A percentile compares a stretch with the other conserved stretches of the same genome.
phyloP scores from a whole-genome alignment of 2,888 invertebrate species.

The Tolmerus cingulatus region DNA sequence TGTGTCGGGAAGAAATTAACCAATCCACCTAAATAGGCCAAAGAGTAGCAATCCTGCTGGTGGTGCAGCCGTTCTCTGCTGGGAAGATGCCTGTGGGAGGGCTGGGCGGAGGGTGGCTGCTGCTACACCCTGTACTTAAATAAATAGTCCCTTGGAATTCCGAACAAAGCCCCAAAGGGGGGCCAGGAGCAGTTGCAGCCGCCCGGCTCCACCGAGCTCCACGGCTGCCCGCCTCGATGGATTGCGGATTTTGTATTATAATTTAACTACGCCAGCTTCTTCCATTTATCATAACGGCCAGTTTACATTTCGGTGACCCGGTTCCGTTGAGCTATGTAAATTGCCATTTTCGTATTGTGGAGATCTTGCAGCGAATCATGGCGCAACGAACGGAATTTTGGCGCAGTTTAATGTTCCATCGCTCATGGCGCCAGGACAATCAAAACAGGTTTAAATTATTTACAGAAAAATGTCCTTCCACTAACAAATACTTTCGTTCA shows the following conservation, averaged over 20 bases:
- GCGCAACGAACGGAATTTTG: background rate
- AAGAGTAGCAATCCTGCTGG: background rate
- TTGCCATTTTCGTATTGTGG: background rate
- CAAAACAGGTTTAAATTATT: background rate
- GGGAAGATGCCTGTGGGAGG: conserved; percentile 6
- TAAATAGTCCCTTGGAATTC: background rate
- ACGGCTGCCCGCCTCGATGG: background rate
- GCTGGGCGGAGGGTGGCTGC: background rate
- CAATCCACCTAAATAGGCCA: conserved; percentile 35
- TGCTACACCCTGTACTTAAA: background rate
- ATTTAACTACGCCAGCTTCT: conserved; percentile 20
- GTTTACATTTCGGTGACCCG: conserved; percentile 41
- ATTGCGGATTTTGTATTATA: conserved; percentile 39
- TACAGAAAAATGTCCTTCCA: background rate
- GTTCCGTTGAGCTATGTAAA: conserved; percentile 24
- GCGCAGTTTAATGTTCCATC: conserved; percentile 18
- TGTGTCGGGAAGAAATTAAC: conserved; percentile 32
- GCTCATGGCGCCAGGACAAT: background rate
- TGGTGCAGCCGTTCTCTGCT: background rate
- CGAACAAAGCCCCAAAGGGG: conserved; percentile 23
- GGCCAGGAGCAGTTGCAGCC: background rate
- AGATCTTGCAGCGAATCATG: background rate
- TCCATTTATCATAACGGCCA: conserved; percentile 34
- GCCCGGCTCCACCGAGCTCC: background rate
- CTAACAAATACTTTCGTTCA: background rate